Base-by-base conservation (phyloP, 2,113 vertebrate species). In the Leucopternis melanops region DNA sequence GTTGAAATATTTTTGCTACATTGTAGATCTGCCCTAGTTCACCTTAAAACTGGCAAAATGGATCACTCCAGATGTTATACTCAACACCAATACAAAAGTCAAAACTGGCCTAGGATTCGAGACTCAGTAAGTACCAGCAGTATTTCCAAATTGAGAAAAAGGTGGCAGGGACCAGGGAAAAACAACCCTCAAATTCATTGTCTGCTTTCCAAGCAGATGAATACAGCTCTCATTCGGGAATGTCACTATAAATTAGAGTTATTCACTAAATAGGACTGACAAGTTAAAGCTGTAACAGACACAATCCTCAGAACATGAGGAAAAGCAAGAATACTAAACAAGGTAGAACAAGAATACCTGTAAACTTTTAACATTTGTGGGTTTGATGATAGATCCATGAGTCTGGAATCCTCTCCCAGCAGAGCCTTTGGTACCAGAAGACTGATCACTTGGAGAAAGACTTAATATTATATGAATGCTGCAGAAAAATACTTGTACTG, bases 291-390 rank as follows among this genome's bases (percentile, higher is more conserved):
- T 45, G 17, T 44, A 79, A 71, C 13, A 90, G 12, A 78, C 73
- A 13, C 34, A 87, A 42, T 32, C 19, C 25, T 45, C 25, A 55
- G 12, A 82, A 71, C 14, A 40, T 15, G 6, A 49, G 25, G 10
- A 71, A 83, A 67, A 66, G 31, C 38, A 90, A 55, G 14, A 57
- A 38, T 1, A 49, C 0, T 9, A 34, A 94, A 71, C 5, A 67
- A 80, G 31, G n/a, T 1, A 50, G 16, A 86, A 72, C 17, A 82
- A 29, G 21, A 58, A 15, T 98, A 98, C 98, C 97, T 98, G 98
- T 90, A 98, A 98, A 97, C 98, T 99, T 98, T 99, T 99, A 97
- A 99, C 98, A 96, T 98, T 98, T 95, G 98, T 95, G 93, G 96
- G 97, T 97, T 98, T 99, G 87, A 97, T 15, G 62, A 97, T 38